Evolutionary conservation across 1,140 invertebrate species (phyloP).

Genomic region (Leptinotarsa lineolata): DNA sequence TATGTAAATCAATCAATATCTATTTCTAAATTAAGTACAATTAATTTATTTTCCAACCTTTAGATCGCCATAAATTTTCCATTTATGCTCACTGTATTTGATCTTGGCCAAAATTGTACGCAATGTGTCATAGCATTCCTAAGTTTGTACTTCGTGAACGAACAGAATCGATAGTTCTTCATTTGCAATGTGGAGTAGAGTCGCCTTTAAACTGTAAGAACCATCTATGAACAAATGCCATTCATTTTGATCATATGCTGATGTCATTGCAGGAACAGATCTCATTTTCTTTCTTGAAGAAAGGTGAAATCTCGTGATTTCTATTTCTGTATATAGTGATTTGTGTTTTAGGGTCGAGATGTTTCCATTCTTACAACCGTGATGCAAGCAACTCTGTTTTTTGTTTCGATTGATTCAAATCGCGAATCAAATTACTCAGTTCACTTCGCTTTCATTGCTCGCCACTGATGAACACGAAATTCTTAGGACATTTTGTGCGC

Average conservation of each 20-base stretch:
- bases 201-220: background rate
- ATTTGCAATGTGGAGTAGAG: background rate
- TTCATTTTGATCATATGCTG: background rate
- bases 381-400: background rate
- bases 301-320: too few species aligned
- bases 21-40: background rate
- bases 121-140: too few species aligned
- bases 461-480: background rate
- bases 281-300: background rate
- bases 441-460: background rate
- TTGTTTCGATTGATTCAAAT: background rate
- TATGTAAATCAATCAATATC: background rate
- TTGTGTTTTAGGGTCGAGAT: background rate
- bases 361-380: background rate
- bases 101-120: too few species aligned
- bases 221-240: too few species aligned
- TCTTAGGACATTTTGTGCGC: slow-evolving; percentile 18
- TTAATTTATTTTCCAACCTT: background rate
- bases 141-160: background rate
- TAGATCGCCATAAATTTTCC: background rate
- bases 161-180: background rate
- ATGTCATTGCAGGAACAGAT: background rate
- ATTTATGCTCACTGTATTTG: background rate
- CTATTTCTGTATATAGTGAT: too few species aligned
- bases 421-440: background rate